Base-by-base conservation (phyloP, 2,113 vertebrate species). In the Pseudorectes ferrugineus region DNA sequence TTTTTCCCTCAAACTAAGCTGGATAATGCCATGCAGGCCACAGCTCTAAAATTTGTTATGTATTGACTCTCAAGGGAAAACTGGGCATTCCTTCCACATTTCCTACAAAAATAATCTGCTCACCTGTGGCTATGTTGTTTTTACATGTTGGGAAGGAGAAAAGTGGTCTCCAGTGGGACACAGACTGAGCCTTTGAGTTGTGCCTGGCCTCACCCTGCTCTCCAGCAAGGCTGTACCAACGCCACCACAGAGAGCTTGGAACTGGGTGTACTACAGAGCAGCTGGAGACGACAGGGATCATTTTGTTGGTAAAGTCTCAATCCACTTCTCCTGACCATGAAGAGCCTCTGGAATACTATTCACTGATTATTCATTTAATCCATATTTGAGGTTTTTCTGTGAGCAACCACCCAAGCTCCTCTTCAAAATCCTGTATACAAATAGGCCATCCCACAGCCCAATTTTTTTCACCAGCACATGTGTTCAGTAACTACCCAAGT, bases 111-210 rank as follows among this genome's bases (percentile, higher is more conserved):
- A 46, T 3, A 31, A 73, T 1, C 74, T 5, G 2, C 63, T 74
- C 3, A 0, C 33, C 68, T 11, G 31, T 26, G 67, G 33, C 63
- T 59, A 3, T 1, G 2, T 13, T 43, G 28, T n/a, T 46, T 54
- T 68, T 1, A 17, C 1, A 0, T 0, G 11, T 23, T 26, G 31
- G 26, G 46, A 23, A 43, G 45, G 26, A 68, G 33, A 24, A 12
- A 14, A 43, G 5, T 2, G 1, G 3, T 19, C 24, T 16, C n/a
- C 48, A 24, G 18, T 2, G 68, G 55, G 68, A 38, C 2, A 3
- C 8, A 23, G 75, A 1, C 11, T 12, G 62, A 48, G 58, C 21
- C 40, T 49, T 15, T n/a, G 72, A 21, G 6, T 18, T 48, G 45
- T 52, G 24, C 75, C 55, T 19, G 36, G 40, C 26, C 55, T 36